These are phyloP conservation scores for Vombatus ursinus DNA, from an alignment of 2,113 vertebrate genomes.

Conservation along the genomic window DNA sequence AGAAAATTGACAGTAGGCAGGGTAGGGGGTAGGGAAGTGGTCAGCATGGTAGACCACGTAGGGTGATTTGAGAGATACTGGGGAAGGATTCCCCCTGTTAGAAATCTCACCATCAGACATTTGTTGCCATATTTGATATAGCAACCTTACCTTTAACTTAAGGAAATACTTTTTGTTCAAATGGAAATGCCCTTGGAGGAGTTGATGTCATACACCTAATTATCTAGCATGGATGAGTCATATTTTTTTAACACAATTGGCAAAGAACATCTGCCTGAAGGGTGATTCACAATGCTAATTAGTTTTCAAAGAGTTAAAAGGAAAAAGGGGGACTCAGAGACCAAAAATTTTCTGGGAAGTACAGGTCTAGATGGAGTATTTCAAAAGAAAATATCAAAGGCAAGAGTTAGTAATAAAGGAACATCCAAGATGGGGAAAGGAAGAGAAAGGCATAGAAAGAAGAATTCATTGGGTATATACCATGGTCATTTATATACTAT, in stretches of 20 bases:
- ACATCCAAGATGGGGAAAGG: not conserved
- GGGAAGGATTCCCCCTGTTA: not conserved
- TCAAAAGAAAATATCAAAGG: not conserved
- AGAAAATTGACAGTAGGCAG: slow-evolving; percentile 11
- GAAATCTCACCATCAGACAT: not conserved
- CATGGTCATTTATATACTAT: not conserved
- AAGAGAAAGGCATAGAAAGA: not conserved
- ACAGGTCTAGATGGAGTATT: not conserved
- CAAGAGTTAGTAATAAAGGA: not conserved
- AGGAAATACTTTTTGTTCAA: not conserved
- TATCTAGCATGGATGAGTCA: not conserved
- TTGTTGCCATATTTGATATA: not conserved
- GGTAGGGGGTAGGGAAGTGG: not conserved
- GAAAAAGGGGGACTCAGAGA: not conserved
- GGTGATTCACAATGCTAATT: not conserved
- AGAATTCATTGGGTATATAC: not conserved
- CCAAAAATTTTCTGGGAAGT: not conserved
- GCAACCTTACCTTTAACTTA: slow-evolving; percentile 19
- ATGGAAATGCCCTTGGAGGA: slow-evolving; percentile 29
- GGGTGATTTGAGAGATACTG: not conserved
- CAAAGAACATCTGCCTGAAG: not conserved
- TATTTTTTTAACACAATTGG: not conserved
- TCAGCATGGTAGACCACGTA: not conserved
- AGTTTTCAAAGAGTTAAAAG: not conserved
- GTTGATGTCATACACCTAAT: slow-evolving; percentile 1